phyloP scores from a whole-genome alignment of 1,140 invertebrate species.

The Drosophila lacteicornis region DNA sequence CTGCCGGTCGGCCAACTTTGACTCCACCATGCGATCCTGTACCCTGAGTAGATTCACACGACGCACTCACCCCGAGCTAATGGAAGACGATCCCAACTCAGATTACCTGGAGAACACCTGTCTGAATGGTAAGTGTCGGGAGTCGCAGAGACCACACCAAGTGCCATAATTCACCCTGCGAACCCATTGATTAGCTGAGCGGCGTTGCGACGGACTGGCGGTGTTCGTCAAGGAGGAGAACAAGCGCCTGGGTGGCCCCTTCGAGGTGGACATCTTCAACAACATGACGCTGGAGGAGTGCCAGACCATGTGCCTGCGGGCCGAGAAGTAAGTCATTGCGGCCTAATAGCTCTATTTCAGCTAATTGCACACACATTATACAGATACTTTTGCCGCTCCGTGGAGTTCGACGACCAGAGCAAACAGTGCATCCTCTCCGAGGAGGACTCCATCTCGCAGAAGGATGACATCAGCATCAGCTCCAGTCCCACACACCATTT shows the following conservation, averaged over 20 bases:
- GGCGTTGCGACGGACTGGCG: constrained; percentile 92
- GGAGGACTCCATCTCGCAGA: constrained; percentile 94
- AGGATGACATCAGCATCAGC: constrained; percentile 92
- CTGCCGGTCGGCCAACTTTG: constrained; percentile 94
- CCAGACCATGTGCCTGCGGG: constrained; percentile 91
- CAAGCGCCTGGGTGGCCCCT: constrained; percentile 93
- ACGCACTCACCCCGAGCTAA: constrained; percentile 92
- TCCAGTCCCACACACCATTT: constrained; percentile 93
- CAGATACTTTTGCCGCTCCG: constrained; percentile 94
- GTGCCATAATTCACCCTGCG: not conserved
- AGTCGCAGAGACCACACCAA: not conserved
- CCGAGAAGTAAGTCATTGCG: constrained; percentile 89
- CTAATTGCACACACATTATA: constrained; percentile 47
- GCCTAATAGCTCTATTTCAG: constrained; percentile 24
- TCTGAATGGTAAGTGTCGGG: constrained; percentile 92
- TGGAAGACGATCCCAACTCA: constrained; percentile 93
- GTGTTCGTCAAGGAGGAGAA: constrained; percentile 96
- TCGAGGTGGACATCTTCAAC: constrained; percentile 93
- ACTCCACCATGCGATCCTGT: constrained; percentile 91
- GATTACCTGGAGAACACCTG: constrained; percentile 97
- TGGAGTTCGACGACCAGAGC: constrained; percentile 95
- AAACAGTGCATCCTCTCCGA: constrained; percentile 93
- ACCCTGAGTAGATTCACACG: constrained; percentile 92
- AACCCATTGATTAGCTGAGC: constrained; percentile 87
- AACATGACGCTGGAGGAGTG: constrained; percentile 94